phyloP scores from a whole-genome alignment of 1,140 invertebrate genomes.

The Orius insidiosus region DNA sequence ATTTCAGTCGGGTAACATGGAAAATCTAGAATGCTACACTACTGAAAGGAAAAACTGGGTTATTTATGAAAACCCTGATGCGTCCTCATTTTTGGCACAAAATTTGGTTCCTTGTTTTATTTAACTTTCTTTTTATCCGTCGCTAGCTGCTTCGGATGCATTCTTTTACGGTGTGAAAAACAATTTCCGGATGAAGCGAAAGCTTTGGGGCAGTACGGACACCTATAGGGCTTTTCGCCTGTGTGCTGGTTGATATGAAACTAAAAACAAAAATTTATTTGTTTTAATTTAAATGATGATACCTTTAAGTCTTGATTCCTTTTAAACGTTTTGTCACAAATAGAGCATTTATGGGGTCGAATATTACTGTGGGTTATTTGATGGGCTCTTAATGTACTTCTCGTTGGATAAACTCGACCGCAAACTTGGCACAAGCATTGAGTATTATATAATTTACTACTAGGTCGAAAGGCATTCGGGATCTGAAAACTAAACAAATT shows the following conservation, averaged over 20 bases:
- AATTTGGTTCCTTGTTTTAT: too few relatives aligned
- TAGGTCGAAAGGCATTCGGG: not conserved
- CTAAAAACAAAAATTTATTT: slow-evolving; percentile 22
- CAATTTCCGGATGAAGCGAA: slow-evolving; percentile 65
- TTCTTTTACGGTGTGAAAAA: slow-evolving; percentile 52
- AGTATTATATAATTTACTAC: slow-evolving; percentile 3
- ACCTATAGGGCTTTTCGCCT: slow-evolving; percentile 61
- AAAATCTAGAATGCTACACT: too few relatives aligned
- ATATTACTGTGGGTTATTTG: slow-evolving; percentile 51
- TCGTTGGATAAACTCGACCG: slow-evolving; percentile 48
- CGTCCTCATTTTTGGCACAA: too few relatives aligned
- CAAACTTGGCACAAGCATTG: slow-evolving; percentile 44
- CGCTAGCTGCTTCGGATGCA: slow-evolving; percentile 42
- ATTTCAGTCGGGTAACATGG: too few relatives aligned
- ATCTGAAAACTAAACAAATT: not conserved
- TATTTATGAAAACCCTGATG: too few relatives aligned
- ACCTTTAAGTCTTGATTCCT: slow-evolving; percentile 56
- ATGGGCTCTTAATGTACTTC: slow-evolving; percentile 48
- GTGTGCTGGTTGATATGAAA: slow-evolving; percentile 67
- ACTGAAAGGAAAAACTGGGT: too few relatives aligned
- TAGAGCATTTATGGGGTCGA: slow-evolving; percentile 46
- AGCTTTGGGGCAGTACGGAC: slow-evolving; percentile 59
- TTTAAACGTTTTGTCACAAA: slow-evolving; percentile 58
- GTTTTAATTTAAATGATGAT: slow-evolving; percentile 15
- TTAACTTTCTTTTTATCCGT: slow-evolving; percentile 23